Conservation (phyloP, 2,113 vertebrate genomes). For the Salvelinus namaycush region DNA sequence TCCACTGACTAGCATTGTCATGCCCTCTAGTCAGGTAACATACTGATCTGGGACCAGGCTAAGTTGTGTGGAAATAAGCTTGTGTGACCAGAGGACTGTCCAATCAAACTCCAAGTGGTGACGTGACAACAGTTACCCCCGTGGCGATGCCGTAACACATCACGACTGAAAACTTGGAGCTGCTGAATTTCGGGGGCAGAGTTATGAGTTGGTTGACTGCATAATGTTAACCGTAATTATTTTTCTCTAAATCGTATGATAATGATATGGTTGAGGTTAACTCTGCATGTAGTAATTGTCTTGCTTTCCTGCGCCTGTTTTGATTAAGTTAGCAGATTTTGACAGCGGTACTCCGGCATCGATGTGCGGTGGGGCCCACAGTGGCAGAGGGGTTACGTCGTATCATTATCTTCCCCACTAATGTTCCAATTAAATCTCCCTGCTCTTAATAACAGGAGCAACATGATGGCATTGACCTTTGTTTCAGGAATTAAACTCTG, state of each 20-base stretch:
- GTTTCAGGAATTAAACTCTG: slow-evolving; percentile 44
- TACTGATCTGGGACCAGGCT: not conserved
- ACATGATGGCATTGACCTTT: slow-evolving; percentile 67
- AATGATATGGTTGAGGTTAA: slow-evolving; percentile 62
- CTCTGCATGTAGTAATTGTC: slow-evolving; percentile 55
- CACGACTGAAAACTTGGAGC: slow-evolving; percentile 29
- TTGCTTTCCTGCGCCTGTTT: slow-evolving; percentile 38
- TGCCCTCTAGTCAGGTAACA: not conserved
- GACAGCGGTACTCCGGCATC: slow-evolving; percentile 17
- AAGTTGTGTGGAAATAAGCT: slow-evolving; percentile 33
- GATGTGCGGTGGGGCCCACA: slow-evolving; percentile 24
- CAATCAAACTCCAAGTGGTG: not conserved
- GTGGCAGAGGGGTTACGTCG: slow-evolving; percentile 23
- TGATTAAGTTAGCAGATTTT: slow-evolving; percentile 38
- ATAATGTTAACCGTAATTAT: slow-evolving; percentile 57
- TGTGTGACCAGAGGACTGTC: not conserved
- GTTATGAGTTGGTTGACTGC: slow-evolving; percentile 51
- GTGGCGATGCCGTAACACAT: not conserved
- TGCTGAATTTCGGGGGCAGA: slow-evolving; percentile 19
- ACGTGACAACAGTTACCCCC: slow-evolving; percentile 27
- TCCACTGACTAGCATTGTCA: slow-evolving; percentile 14
- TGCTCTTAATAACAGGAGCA: slow-evolving; percentile 47
- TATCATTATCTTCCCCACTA: slow-evolving; percentile 67
- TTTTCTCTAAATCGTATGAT: slow-evolving; percentile 49
- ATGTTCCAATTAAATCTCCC: slow-evolving; percentile 67